Base-by-base conservation (phyloP, 1,140 invertebrate genomes). In the Dendrolimus kikuchii region DNA sequence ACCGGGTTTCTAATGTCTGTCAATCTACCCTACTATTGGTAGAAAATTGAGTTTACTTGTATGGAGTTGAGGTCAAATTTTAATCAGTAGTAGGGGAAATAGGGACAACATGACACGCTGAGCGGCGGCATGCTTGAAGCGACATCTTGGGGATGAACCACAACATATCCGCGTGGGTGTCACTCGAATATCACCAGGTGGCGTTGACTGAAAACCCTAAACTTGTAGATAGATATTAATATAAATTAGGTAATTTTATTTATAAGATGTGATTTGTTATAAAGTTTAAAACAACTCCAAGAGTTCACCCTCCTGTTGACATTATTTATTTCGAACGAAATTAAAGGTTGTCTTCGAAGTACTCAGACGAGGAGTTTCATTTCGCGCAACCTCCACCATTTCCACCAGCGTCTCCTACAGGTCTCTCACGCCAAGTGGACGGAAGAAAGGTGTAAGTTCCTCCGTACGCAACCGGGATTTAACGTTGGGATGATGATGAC, bases 271-370 rank as follows among this genome's bases (percentile, higher is more conserved):
- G 81, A 82, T 78, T 84, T 84, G 82, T 72, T 79, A 72, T 75
- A 81, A 78, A 77, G 71, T 80, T 81, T 73, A 77, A 77, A 71
- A 76, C 64, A 80, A 80, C 81, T 84, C 81, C 66, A 81, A 82
- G 79, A 84, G 81, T 84, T 77, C 74, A 74, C 81, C 77, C 80
- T 81, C 77, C 76, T 85, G 81, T 85, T 85, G 76, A 81, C 70
- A 55, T 74, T 73, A 74, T 75, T 84, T 81, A 81, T 84, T 81
- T 84, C 80, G 75, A 72, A 81, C 70, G 78, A 82, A 69, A 85
- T 71, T 85, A 85, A 85, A 85, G 71, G 75, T 85, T 85, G 81
- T 85, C 79, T 81, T 85, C 73, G 62, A 81, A 81, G 23, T 23
- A 23, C 62, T 74, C 75, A 51, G 4, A 51, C 51, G 53, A 47